Percentiles rank a stretch among this genome's conserved stretches.
These are phyloP conservation scores for Speoplatyrhinus poulsoni DNA, from an alignment of 2,113 vertebrate genomes.

Conservation along the genomic window DNA sequence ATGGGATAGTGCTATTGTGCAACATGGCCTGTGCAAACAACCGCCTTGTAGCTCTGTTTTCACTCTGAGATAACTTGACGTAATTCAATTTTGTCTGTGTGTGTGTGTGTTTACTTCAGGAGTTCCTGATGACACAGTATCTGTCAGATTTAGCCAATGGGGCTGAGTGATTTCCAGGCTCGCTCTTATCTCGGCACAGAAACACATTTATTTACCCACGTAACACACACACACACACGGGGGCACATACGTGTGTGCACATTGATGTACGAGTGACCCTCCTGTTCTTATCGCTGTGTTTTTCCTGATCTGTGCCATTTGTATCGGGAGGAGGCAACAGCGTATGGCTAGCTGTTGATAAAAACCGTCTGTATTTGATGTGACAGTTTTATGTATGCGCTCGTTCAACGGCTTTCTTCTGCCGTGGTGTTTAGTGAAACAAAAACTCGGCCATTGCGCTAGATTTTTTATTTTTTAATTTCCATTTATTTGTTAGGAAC, in stretches of 20 bases:
- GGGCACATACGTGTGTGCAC: background rate
- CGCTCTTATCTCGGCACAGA: constrained; percentile 54
- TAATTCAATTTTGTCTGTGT: constrained; percentile 3
- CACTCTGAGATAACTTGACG: constrained; percentile 45
- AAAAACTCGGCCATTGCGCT: too few species aligned
- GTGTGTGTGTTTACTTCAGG: constrained; percentile 26
- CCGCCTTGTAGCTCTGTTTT: constrained; percentile 39
- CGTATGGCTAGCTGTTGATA: constrained; percentile 50
- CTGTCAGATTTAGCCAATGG: constrained; percentile 59
- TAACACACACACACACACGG: background rate
- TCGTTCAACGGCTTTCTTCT: too few species aligned
- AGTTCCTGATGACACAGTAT: constrained; percentile 45
- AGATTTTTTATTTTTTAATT: too few species aligned
- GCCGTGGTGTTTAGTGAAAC: too few species aligned
- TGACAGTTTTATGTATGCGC: constrained; percentile 30
- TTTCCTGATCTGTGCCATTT: constrained; percentile 47
- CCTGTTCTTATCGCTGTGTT: constrained; percentile 33
- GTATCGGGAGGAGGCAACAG: constrained; percentile 42
- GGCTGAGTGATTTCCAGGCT: constrained; percentile 59
- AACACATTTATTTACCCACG: constrained; percentile 10
- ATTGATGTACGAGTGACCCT: background rate
- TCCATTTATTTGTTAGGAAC: too few species aligned
- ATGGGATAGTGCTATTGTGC: constrained; percentile 29
- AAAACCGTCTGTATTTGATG: constrained; percentile 12
- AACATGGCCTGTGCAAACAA: constrained; percentile 46